A percentile compares a stretch with the other conserved stretches of the same genome.
Conservation (phyloP, 2,797 vertebrate species). For the Ammospiza maritima region DNA sequence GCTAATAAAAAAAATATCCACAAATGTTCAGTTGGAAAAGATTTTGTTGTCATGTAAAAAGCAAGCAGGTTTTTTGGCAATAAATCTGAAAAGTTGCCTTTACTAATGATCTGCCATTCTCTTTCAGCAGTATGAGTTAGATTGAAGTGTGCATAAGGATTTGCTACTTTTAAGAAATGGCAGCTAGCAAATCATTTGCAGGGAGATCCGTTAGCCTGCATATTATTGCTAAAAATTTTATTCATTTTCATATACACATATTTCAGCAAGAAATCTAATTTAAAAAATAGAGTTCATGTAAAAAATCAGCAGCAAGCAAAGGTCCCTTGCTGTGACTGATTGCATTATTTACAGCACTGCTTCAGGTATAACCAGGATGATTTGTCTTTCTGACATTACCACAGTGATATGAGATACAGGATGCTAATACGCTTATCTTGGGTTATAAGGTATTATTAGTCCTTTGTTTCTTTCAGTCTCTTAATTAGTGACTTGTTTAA, state of each 20-base stretch:
- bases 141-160: constrained; percentile 10
- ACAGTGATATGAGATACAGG: constrained; percentile 47
- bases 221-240: constrained; percentile 33
- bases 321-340: constrained; percentile 69
- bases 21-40: not conserved
- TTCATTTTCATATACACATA: constrained; percentile 49
- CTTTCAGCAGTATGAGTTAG: not conserved
- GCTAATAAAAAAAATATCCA: not conserved
- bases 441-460: constrained; percentile 65
- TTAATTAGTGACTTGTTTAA: constrained; percentile 76
- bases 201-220: not conserved
- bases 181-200: not conserved
- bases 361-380: constrained; percentile 75
- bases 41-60: not conserved
- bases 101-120: not conserved
- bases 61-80: not conserved
- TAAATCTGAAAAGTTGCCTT: constrained; percentile 25
- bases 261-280: constrained; percentile 60
- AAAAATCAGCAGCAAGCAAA: constrained; percentile 22
- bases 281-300: constrained; percentile 52
- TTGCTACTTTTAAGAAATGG: constrained; percentile 36
- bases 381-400: constrained; percentile 75
- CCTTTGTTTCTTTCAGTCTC: constrained; percentile 72
- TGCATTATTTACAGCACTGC: constrained; percentile 63
- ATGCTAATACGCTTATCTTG: constrained; percentile 72